These are phyloP conservation scores for Cyanistes caeruleus DNA, from an alignment of 2,113 vertebrate genomes.

Conservation along the genomic window DNA sequence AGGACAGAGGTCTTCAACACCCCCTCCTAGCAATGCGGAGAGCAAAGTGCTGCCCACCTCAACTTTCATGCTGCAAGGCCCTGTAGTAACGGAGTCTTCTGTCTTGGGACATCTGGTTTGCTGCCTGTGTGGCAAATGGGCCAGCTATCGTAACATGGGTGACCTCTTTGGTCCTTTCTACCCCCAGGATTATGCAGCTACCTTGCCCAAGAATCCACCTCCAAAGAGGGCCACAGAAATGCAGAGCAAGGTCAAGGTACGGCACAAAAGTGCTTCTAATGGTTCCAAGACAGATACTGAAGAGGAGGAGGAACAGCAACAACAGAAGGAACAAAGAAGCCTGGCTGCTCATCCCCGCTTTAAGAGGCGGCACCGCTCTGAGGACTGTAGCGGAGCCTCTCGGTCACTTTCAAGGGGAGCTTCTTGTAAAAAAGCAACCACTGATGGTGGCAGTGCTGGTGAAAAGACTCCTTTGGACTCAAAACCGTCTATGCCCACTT, in stretches of 20 bases:
- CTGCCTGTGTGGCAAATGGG: constrained; percentile 97
- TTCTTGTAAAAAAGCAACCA: constrained; percentile 83
- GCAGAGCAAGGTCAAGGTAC: constrained; percentile 80
- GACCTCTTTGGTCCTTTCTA: constrained; percentile 98
- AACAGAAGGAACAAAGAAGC: constrained; percentile 86
- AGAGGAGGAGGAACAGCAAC: constrained; percentile 79
- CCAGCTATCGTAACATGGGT: constrained; percentile 96
- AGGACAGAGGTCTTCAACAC: constrained; percentile 79
- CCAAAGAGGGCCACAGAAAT: constrained; percentile 81
- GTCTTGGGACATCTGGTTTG: constrained; percentile 91
- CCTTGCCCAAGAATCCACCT: constrained; percentile 92
- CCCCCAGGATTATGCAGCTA: constrained; percentile 92
- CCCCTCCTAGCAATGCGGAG: constrained; percentile 77
- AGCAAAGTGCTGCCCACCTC: constrained; percentile 92
- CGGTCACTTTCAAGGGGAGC: constrained; percentile 90
- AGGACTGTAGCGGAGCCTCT: constrained; percentile 87
- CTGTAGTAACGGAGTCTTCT: constrained; percentile 89
- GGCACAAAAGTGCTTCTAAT: constrained; percentile 83
- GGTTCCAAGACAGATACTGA: constrained; percentile 80
- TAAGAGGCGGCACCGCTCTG: constrained; percentile 94
- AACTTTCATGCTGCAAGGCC: constrained; percentile 89
- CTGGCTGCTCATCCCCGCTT: constrained; percentile 92
- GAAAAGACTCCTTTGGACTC: constrained; percentile 80
- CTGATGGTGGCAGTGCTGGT: constrained; percentile 72
- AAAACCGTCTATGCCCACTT: constrained; percentile 79